Percentiles rank a stretch among this genome's conserved stretches.
Conservation (phyloP, 2,797 vertebrate species). For the Oreochromis grahami region DNA sequence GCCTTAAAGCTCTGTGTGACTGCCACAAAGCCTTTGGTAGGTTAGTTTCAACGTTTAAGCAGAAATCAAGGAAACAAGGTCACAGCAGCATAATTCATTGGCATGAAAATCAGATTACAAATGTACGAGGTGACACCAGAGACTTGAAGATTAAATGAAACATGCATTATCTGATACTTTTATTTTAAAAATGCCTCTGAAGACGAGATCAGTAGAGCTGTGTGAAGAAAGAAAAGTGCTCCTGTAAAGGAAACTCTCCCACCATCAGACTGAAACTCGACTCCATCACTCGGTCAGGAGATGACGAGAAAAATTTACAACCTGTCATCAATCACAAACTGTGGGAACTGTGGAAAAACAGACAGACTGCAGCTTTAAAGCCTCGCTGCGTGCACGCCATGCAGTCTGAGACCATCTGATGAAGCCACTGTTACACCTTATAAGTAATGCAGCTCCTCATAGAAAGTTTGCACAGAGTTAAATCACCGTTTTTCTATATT, state of each 20-base stretch:
- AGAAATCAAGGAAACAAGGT: not conserved
- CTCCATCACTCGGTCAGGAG: not conserved
- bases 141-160: not conserved
- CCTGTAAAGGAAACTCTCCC: not conserved
- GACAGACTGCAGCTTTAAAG: not conserved
- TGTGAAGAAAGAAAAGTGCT: not conserved
- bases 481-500: not conserved
- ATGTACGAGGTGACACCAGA: not conserved
- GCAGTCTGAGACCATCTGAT: not conserved
- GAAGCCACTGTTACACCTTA: rapidly evolving
- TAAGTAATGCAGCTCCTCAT: not conserved
- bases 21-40: not conserved
- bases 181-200: not conserved
- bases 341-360: not conserved
- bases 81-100: rapidly evolving
- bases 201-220: not conserved
- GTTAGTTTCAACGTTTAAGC: not conserved
- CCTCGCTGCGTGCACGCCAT: not conserved
- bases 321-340: slow-evolving; percentile 19
- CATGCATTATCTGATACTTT: not conserved
- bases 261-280: not conserved
- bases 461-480: not conserved
- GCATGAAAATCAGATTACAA: not conserved
- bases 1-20: not conserved
- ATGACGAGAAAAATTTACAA: slow-evolving; percentile 38